A percentile compares a stretch with the other conserved stretches of the same genome.
Evolutionary conservation across 2,888 invertebrate species (phyloP).

Genomic region (Pyrrhia umbra): DNA sequence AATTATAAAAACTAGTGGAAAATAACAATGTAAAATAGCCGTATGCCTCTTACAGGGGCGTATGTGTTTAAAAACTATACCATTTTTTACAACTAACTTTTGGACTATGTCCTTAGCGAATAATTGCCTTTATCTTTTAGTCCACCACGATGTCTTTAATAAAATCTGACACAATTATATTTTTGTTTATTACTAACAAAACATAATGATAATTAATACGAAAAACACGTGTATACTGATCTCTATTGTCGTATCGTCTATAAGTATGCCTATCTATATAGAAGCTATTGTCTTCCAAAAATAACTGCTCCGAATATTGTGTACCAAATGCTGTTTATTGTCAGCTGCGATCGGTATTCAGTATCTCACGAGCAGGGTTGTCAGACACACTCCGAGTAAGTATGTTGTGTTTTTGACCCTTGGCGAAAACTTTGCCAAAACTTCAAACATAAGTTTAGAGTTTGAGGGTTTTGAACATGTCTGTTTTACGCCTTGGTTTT

Average conservation of each 20-base stretch:
- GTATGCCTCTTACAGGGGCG: too few relatives aligned
- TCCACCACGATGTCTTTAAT: too few relatives aligned
- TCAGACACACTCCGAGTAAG: not conserved
- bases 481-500: too few relatives aligned
- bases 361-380: slow-evolving; percentile 37
- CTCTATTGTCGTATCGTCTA: not conserved
- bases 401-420: not conserved
- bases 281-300: slow-evolving; percentile 40
- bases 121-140: too few relatives aligned
- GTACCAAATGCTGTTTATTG: slow-evolving; percentile 34
- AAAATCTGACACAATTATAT: too few relatives aligned
- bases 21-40: too few relatives aligned
- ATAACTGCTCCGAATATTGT: slow-evolving; percentile 42
- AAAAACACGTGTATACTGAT: not conserved
- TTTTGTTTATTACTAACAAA: too few relatives aligned
- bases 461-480: not conserved
- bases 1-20: too few relatives aligned
- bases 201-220: not conserved
- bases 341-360: slow-evolving; percentile 48
- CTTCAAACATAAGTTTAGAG: not conserved
- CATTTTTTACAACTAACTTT: too few relatives aligned
- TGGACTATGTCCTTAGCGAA: too few relatives aligned
- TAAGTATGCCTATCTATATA: slow-evolving; percentile 29
- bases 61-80: too few relatives aligned
- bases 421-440: slow-evolving; percentile 1